Conservation (phyloP, 1,140 invertebrate genomes). For the Oncopodura yosiiana region DNA sequence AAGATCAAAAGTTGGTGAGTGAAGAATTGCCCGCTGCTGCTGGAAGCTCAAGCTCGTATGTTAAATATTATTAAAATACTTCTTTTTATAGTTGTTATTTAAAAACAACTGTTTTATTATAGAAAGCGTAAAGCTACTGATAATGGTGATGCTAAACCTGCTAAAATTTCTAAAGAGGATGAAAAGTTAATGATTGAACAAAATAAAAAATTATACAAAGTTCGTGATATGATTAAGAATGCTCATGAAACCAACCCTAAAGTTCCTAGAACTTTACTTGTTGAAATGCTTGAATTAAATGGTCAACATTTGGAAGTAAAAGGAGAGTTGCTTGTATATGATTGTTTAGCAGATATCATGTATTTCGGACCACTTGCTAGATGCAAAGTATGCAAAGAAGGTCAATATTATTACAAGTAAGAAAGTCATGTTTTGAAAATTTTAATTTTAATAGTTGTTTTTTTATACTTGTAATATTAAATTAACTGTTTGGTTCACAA, state of each 20-base stretch:
- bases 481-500: neutral
- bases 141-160: neutral
- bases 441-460: neutral
- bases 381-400: conserved; percentile 68
- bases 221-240: conserved; percentile 50
- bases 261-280: neutral
- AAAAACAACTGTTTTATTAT: conserved; percentile 8
- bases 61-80: neutral
- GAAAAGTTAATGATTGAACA: conserved; percentile 59
- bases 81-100: conserved; percentile 3
- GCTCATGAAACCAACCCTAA: conserved; percentile 17
- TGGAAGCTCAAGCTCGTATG: too few relatives aligned
- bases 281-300: neutral
- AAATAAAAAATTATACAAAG: conserved; percentile 65
- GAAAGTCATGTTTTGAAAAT: conserved; percentile 16
- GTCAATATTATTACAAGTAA: conserved; percentile 54
- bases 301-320: neutral
- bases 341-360: conserved; percentile 70
- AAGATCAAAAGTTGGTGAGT: conserved; percentile 62
- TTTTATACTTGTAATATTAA: conserved; percentile 14
- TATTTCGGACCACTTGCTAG: conserved; percentile 70
- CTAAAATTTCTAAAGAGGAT: neutral
- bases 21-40: conserved; percentile 48
- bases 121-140: neutral
- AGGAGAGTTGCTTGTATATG: conserved; percentile 45